phyloP scores from a whole-genome alignment of 2,113 vertebrate species.

The Apaloderma vittatum region DNA sequence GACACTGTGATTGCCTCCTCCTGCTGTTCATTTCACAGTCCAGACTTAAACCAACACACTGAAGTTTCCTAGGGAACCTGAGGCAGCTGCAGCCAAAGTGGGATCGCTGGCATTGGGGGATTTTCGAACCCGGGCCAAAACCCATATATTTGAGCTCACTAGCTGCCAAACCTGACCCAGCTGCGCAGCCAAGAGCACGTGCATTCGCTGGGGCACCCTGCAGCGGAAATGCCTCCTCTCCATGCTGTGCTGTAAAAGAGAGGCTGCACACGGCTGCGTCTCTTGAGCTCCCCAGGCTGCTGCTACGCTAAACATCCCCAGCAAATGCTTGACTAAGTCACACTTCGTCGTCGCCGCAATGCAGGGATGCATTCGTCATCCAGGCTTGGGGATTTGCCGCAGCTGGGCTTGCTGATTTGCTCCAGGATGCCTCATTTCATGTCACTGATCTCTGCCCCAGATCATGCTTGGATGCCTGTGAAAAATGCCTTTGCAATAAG shows the following conservation, averaged over 20 bases:
- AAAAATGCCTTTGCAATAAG: slow-evolving; percentile 11
- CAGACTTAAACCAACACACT: background rate
- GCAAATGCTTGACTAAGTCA: background rate
- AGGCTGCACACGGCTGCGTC: background rate
- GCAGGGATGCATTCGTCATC: slow-evolving; percentile 1
- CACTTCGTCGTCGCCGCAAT: background rate
- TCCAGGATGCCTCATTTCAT: background rate
- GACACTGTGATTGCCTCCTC: rapidly evolving
- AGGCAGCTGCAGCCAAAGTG: slow-evolving; percentile 9
- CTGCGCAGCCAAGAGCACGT: background rate
- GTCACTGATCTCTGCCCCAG: background rate
- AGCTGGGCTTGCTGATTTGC: background rate
- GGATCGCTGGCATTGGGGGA: background rate
- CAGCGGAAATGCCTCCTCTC: background rate
- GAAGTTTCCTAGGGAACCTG: slow-evolving; percentile 42
- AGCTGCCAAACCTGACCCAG: background rate
- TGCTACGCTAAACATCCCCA: background rate
- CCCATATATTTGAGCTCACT: background rate
- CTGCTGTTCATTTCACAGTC: background rate
- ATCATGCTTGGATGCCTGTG: background rate
- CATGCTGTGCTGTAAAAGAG: rapidly evolving
- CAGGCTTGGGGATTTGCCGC: background rate
- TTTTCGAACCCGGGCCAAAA: background rate
- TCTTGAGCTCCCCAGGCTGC: background rate
- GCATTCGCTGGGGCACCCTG: background rate